Base-by-base conservation (phyloP, 2,888 invertebrate species). In the Nomada goodeniana region DNA sequence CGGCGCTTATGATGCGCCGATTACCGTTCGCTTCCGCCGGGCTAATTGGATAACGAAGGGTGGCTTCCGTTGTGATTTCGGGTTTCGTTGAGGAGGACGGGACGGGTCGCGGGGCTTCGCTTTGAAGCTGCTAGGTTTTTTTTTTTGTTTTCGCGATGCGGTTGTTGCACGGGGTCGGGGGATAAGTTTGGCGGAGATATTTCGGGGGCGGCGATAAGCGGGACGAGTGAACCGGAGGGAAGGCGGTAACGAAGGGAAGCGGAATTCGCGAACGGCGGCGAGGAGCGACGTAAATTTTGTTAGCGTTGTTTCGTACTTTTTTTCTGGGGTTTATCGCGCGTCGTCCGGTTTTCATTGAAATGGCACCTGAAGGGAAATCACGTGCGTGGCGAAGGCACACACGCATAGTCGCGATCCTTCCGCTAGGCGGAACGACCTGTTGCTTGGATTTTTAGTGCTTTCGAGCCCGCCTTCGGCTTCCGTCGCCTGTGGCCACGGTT, bases 401-500 rank as follows among this genome's bases (percentile, higher is more conserved):
- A 68, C 74, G 63, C 80, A 64, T 71, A 42, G 67, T 29, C 68
- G 78, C 72, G 69, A 74, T 72, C 61, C 80, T 64, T 68, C 47
- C 47, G 63, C 69, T 80, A 80, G 87, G 80, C 85, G 76, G 85
- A 87, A 86, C 87, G 88, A 89, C 89, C 87, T 88, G 89, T 89
- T 89, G 87, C 83, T 83, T 86, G 84, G 76, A 88, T 88, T 89
- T 89, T 88, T 88, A 85, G 80, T 61, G 77, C 78, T 74, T 78
- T 80, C 84, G 52, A 65, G 64, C 53, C 23, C 36, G 36, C 64
- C 57, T 18, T 59, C n/a, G 67, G n/a, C 36, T 18, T 55, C 15
- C 13, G n/a, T 23, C n/a, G 71, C 77, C 59, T 20, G 18, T 29
- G 67, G 65, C 80, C 71, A n/a, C 26, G n/a, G n/a, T 57, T 26